Evolutionary conservation across 2,888 invertebrate genomes (phyloP).

Genomic region (Priapulus caudatus): DNA sequence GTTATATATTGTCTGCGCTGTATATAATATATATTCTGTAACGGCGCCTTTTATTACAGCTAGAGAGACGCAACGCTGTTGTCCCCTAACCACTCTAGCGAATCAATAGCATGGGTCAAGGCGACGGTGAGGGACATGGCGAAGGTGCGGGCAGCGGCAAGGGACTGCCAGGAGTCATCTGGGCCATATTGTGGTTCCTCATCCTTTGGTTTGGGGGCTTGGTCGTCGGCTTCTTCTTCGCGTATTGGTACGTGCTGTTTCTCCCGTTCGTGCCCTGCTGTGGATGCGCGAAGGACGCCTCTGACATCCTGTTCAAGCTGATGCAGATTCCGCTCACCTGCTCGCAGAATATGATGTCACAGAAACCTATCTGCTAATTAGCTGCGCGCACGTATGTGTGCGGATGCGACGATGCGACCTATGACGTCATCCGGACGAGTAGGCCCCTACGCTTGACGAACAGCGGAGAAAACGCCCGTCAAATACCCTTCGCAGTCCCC

Average conservation of each 20-base stretch:
- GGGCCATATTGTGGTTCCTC: background rate
- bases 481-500: too few species aligned
- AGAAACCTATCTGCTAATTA: background rate
- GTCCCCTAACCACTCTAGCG: too few species aligned
- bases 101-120: too few species aligned
- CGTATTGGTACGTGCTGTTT: background rate
- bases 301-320: background rate
- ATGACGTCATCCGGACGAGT: too few species aligned
- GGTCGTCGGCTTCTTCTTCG: background rate
- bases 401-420: too few species aligned
- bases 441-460: too few species aligned
- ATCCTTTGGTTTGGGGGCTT: background rate
- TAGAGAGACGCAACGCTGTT: too few species aligned
- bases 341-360: constrained; percentile 1
- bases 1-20: too few species aligned
- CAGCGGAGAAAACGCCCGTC: too few species aligned
- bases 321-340: constrained; percentile 1
- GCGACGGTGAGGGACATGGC: background rate
- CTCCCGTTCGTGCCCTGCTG: background rate
- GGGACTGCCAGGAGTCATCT: background rate
- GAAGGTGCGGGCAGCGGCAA: background rate
- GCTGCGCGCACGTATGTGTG: too few species aligned
- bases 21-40: too few species aligned
- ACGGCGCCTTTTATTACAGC: too few species aligned
- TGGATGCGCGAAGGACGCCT: background rate